phyloP scores from a whole-genome alignment of 2,888 invertebrate genomes.

The Chrysomela aeneicollis region DNA sequence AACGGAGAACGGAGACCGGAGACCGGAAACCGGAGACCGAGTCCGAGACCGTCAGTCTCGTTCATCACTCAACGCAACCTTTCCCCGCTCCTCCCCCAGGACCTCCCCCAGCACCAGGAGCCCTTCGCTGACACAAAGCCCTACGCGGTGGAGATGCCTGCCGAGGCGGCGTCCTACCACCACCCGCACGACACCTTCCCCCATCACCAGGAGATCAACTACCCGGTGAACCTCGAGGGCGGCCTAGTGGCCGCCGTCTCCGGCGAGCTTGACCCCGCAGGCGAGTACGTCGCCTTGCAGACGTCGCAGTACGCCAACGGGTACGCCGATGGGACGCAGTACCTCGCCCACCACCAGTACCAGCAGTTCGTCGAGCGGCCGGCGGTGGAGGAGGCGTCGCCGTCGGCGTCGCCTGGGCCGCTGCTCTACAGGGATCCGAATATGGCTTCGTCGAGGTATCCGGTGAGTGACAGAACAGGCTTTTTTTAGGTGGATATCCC shows the following conservation, averaged over 20 bases:
- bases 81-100: too few species aligned
- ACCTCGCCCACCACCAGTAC: conserved; percentile 52
- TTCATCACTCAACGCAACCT: too few species aligned
- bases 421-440: conserved; percentile 73
- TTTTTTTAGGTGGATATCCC: too few species aligned
- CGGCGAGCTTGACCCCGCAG: conserved; percentile 50
- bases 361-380: conserved; percentile 45
- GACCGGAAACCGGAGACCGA: too few species aligned
- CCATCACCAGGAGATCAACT: conserved; percentile 38
- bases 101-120: conserved; percentile 25
- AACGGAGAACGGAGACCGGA: too few species aligned
- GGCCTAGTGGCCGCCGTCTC: conserved; percentile 32
- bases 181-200: conserved; percentile 21
- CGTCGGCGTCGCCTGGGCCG: conserved; percentile 62
- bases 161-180: conserved; percentile 28
- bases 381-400: conserved; percentile 20
- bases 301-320: conserved; percentile 64
- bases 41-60: too few species aligned
- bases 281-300: conserved; percentile 71
- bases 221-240: conserved; percentile 37
- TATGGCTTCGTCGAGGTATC: conserved; percentile 66
- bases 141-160: conserved; percentile 28
- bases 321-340: conserved; percentile 50
- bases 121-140: conserved; percentile 30
- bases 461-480: too few species aligned